These are phyloP conservation scores for Tamias sibiricus DNA, from an alignment of 2,113 vertebrate species.

Conservation along the genomic window DNA sequence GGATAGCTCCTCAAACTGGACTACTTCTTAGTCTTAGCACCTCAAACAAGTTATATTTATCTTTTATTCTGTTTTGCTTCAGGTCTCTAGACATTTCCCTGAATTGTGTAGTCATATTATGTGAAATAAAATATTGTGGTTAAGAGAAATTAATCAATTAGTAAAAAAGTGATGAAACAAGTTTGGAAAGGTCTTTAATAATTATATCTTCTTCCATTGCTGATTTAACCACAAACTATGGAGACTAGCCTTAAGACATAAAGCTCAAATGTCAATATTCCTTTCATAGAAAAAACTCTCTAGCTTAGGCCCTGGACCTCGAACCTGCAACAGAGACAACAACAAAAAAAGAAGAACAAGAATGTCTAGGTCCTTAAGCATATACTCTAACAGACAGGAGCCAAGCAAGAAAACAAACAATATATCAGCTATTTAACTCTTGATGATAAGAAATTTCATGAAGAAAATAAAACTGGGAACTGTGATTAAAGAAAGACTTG, in stretches of 20 bases:
- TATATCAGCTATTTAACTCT: not conserved
- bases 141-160: not conserved
- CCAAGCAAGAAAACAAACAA: not conserved
- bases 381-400: not conserved
- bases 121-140: not conserved
- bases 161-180: not conserved
- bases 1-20: not conserved
- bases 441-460: not conserved
- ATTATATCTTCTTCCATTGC: not conserved
- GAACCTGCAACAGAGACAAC: not conserved
- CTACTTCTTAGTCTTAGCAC: not conserved
- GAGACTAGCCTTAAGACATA: slow-evolving; percentile 1
- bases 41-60: not conserved
- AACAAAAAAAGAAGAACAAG: not conserved
- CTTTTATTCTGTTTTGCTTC: not conserved
- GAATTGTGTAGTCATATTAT: not conserved
- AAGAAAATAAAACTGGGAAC: not conserved
- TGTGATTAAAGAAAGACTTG: not conserved
- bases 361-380: not conserved
- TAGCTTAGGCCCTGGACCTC: not conserved
- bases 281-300: not conserved
- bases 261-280: not conserved
- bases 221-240: not conserved
- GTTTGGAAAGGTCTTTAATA: not conserved
- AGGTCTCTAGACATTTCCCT: not conserved